A percentile compares a stretch with the other conserved stretches of the same genome.
phyloP scores from a whole-genome alignment of 2,113 vertebrate species.

The Macaca mulatta region DNA sequence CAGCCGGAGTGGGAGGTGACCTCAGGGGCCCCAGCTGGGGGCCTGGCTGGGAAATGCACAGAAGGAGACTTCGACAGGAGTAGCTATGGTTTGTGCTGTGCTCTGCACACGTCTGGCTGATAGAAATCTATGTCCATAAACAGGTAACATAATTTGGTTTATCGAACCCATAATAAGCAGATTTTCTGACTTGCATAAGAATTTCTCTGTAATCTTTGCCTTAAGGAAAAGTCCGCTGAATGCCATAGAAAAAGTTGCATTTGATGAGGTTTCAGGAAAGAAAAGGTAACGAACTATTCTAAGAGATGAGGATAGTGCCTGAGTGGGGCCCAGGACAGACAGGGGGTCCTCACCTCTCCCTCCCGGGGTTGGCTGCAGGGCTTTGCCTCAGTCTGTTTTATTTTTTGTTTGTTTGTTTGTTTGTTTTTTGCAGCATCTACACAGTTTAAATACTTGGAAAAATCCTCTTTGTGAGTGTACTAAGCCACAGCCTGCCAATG shows the following conservation, averaged over 20 bases:
- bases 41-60: neutral
- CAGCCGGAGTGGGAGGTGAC: neutral
- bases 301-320: rapidly evolving
- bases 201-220: neutral
- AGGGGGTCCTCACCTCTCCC: rapidly evolving
- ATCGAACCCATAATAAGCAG: no score
- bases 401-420: rapidly evolving
- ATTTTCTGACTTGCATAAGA: neutral
- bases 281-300: neutral
- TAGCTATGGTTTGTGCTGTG: neutral
- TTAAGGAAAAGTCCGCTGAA: neutral
- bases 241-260: neutral
- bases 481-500: neutral
- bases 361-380: rapidly evolving
- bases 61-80: neutral
- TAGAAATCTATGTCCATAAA: neutral
- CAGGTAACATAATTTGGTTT: neutral
- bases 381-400: neutral
- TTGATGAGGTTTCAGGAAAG: neutral
- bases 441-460: neutral
- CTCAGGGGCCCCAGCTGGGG: neutral
- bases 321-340: no score
- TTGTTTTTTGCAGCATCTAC: neutral
- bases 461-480: no score
- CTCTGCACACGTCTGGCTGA: no score